These are phyloP conservation scores for Hydrolagus affinis DNA, from an alignment of 2,113 vertebrate species.

Conservation along the genomic window DNA sequence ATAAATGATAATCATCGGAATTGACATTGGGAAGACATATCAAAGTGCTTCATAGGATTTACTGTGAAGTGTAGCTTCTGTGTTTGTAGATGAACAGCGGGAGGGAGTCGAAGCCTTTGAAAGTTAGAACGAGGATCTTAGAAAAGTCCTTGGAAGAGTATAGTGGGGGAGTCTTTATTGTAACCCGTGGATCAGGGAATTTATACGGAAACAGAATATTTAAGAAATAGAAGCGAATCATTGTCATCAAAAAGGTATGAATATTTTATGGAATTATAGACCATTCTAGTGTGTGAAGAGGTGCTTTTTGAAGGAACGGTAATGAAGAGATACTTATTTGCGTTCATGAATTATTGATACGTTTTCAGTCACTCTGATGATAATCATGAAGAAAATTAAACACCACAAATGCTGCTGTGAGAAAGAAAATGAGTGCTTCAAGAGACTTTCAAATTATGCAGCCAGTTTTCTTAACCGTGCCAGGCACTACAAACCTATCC, in stretches of 20 bases:
- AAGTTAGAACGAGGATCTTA: no score
- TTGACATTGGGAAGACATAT: no score
- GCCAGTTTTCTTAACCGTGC: background rate
- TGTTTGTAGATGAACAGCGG: no score
- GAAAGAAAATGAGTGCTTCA: constrained; percentile 11
- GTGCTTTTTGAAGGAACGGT: background rate
- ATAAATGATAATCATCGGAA: no score
- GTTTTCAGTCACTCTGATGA: constrained; percentile 10
- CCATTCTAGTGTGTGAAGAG: background rate
- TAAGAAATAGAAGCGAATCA: background rate
- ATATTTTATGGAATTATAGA: constrained; percentile 8
- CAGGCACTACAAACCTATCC: no score
- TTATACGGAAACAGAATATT: background rate
- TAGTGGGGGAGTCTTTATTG: background rate
- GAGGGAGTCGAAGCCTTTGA: no score
- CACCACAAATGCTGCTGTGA: background rate
- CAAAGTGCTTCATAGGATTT: no score
- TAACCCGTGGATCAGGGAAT: background rate
- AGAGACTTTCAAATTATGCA: background rate
- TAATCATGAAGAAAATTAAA: constrained; percentile 24
- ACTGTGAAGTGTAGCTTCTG: no score
- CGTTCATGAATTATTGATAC: constrained; percentile 23
- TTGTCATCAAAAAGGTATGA: background rate
- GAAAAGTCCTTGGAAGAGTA: no score
- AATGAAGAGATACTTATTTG: constrained; percentile 4